These are phyloP conservation scores for Maconellicoccus hirsutus DNA, from an alignment of 1,140 invertebrate genomes.

Conservation along the genomic window DNA sequence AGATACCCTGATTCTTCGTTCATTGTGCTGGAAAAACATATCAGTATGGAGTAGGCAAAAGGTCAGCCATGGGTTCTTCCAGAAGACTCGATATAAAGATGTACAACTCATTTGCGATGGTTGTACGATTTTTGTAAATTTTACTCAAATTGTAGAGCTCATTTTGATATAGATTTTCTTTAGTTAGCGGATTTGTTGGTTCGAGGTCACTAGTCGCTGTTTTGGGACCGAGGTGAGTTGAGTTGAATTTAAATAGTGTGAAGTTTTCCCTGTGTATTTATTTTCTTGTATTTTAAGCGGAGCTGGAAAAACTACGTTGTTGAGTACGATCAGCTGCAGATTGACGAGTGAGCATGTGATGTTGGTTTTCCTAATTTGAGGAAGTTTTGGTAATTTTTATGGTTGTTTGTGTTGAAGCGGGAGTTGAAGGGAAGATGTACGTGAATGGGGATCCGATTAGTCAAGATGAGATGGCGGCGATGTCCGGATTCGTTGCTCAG, in stretches of 20 bases:
- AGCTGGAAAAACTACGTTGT: constrained; percentile 56
- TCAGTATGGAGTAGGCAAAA: neutral
- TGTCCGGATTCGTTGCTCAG: constrained; percentile 64
- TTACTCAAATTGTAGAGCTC: neutral
- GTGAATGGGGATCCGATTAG: constrained; percentile 51
- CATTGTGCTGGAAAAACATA: neutral
- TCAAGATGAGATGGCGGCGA: constrained; percentile 47
- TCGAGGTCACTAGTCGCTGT: constrained; percentile 36
- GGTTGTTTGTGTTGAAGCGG: too few relatives aligned
- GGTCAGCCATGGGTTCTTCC: neutral
- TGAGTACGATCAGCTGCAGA: constrained; percentile 53
- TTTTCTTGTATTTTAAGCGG: too few relatives aligned
- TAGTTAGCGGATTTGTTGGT: constrained; percentile 36
- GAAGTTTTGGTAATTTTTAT: constrained; percentile 24
- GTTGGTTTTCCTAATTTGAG: neutral
- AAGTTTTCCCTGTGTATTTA: too few relatives aligned
- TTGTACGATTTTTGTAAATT: neutral
- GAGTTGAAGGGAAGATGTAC: constrained; percentile 48
- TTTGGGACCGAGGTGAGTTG: constrained; percentile 37
- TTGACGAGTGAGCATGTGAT: constrained; percentile 41
- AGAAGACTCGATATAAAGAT: neutral
- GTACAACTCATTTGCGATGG: neutral
- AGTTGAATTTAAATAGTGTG: neutral
- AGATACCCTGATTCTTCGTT: too few relatives aligned
- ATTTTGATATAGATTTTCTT: constrained; percentile 14